Percentiles rank a stretch among this genome's conserved stretches.
phyloP scores from a whole-genome alignment of 1,140 invertebrate species.

The Leptonema lineaticorne region DNA sequence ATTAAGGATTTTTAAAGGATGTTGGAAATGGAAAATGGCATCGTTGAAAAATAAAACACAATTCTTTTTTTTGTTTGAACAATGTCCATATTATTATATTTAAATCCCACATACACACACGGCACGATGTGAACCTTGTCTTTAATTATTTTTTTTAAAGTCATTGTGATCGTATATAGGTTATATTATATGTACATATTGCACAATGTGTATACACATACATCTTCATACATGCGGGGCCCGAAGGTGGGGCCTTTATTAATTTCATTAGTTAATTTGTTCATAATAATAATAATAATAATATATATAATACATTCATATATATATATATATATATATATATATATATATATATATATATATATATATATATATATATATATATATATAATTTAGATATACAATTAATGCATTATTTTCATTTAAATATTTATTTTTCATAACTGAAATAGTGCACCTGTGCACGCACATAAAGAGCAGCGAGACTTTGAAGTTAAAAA shows the following conservation, averaged over 20 bases:
- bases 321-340: slow-evolving; percentile 40
- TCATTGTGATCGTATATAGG: slow-evolving; percentile 62
- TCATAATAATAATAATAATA: slow-evolving; percentile 42
- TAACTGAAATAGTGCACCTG: slow-evolving; percentile 58
- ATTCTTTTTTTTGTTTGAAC: slow-evolving; percentile 64
- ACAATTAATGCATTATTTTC: slow-evolving; percentile 47
- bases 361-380: slow-evolving; percentile 32
- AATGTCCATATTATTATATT: slow-evolving; percentile 85
- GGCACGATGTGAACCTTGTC: slow-evolving; percentile 83
- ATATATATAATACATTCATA: slow-evolving; percentile 10
- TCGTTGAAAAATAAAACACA: slow-evolving; percentile 50
- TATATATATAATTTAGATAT: slow-evolving; percentile 41
- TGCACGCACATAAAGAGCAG: slow-evolving; percentile 51
- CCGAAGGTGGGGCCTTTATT: slow-evolving; percentile 49
- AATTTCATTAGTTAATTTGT: slow-evolving; percentile 44
- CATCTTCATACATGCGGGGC: slow-evolving; percentile 58
- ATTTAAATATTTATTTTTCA: slow-evolving; percentile 44
- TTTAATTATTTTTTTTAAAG: too few relatives aligned
- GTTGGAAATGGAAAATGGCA: background rate
- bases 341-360: too few relatives aligned
- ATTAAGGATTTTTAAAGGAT: background rate
- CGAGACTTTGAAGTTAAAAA: too few relatives aligned
- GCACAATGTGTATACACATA: slow-evolving; percentile 70
- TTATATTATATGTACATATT: slow-evolving; percentile 71
- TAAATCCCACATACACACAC: slow-evolving; percentile 83